Conservation (phyloP, 2,888 invertebrate species). For the Meiosimyza decipiens region DNA sequence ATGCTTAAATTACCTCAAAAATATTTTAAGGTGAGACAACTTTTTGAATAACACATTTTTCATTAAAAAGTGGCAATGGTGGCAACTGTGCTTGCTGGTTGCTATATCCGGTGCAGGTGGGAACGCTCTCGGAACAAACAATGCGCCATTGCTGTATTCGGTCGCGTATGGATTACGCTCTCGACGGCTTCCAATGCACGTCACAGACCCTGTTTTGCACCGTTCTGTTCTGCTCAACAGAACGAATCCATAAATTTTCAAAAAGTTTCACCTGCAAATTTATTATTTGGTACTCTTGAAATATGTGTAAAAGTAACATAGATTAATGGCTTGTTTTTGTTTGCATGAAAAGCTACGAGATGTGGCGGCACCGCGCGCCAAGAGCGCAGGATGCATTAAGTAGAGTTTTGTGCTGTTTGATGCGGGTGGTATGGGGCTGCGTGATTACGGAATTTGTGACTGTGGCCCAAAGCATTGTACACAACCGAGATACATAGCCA, state of each 20-base stretch:
- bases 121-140: not conserved
- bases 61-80: too few species aligned
- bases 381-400: not conserved
- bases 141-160: not conserved
- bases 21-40: not conserved
- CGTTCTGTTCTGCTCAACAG: not conserved
- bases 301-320: slow-evolving; percentile 36
- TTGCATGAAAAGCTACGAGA: slow-evolving; percentile 13
- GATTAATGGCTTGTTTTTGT: slow-evolving; percentile 37
- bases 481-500: not conserved
- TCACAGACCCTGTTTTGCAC: not conserved
- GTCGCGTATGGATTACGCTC: slow-evolving; percentile 3
- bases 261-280: slow-evolving; percentile 37
- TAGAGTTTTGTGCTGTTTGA: not conserved
- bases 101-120: too few species aligned
- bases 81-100: too few species aligned
- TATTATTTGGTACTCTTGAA: slow-evolving; percentile 36
- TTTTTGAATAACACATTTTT: not conserved
- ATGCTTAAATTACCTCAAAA: too few species aligned
- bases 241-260: slow-evolving; percentile 35
- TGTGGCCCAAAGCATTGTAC: not conserved
- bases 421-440: slow-evolving; percentile 1
- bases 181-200: slow-evolving; percentile 17
- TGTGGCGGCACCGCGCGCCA: slow-evolving; percentile 18
- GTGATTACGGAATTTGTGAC: slow-evolving; percentile 14